Evolutionary conservation across 1,140 invertebrate species (phyloP).

Genomic region (Philopotamus ludificatus): DNA sequence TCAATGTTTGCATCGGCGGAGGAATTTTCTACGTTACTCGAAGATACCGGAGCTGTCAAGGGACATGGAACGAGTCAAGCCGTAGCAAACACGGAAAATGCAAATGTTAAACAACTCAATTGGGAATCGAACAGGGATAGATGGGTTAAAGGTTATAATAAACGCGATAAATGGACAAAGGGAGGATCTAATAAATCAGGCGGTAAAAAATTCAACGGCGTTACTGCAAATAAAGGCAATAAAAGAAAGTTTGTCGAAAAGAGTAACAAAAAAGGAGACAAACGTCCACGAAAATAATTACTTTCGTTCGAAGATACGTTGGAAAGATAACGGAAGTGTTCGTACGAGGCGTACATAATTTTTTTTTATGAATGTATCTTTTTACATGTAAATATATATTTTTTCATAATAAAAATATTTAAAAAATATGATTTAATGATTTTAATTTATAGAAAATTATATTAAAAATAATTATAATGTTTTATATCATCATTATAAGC

Average conservation of each 20-base stretch:
- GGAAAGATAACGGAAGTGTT: too few relatives aligned
- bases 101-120: conserved; percentile 64
- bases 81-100: conserved; percentile 65
- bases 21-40: conserved; percentile 70
- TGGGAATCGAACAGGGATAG: conserved; percentile 63
- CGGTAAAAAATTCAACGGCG: background rate
- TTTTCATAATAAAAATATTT: too few relatives aligned
- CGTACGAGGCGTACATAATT: too few relatives aligned
- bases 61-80: conserved; percentile 64
- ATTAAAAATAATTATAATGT: too few relatives aligned
- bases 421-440: too few relatives aligned
- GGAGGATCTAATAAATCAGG: background rate
- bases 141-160: conserved; percentile 50
- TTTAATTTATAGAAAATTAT: too few relatives aligned
- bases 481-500: too few relatives aligned
- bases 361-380: too few relatives aligned
- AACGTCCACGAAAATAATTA: too few relatives aligned
- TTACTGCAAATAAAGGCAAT: background rate
- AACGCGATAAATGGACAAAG: background rate
- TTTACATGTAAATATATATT: too few relatives aligned
- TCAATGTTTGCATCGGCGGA: conserved; percentile 71
- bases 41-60: conserved; percentile 63
- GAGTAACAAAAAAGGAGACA: too few relatives aligned
- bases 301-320: too few relatives aligned
- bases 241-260: background rate